phyloP scores from a whole-genome alignment of 2,888 invertebrate species.

The Ophion costatus region DNA sequence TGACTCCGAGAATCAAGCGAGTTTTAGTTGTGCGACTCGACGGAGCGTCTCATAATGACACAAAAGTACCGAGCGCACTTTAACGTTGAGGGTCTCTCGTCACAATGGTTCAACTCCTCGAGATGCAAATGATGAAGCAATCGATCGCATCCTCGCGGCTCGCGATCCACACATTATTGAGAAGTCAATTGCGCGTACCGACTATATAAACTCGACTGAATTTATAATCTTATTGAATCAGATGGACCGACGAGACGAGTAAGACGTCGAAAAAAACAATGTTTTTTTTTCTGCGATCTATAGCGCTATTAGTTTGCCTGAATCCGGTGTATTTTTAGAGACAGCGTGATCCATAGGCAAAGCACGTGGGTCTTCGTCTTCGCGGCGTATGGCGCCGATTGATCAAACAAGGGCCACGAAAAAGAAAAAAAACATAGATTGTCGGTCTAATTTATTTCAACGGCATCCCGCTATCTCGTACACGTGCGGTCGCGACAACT shows the following conservation, averaged over 20 bases:
- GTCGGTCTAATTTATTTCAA: constrained; percentile 14
- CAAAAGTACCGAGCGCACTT: constrained; percentile 2
- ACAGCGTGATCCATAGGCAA: constrained; percentile 6
- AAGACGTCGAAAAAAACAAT: constrained; percentile 18
- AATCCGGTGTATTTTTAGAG: constrained; percentile 17
- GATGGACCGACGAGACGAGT: constrained; percentile 51
- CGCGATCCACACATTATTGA: constrained; percentile 53
- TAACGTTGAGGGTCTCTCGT: not conserved
- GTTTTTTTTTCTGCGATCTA: not conserved
- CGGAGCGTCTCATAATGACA: constrained; percentile 35
- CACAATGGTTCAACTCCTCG: constrained; percentile 25
- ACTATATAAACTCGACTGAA: constrained; percentile 43
- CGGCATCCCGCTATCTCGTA: not conserved
- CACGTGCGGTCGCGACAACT: not conserved
- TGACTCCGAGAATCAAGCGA: not conserved
- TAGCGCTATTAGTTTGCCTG: not conserved
- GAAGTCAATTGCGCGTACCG: constrained; percentile 43
- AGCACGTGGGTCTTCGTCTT: not conserved
- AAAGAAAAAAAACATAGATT: constrained; percentile 13
- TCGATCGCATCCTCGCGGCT: constrained; percentile 31
- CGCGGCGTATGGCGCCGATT: not conserved
- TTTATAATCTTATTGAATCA: constrained; percentile 61
- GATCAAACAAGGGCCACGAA: constrained; percentile 1
- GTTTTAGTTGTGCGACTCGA: constrained; percentile 5
- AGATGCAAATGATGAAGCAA: constrained; percentile 12